Evolutionary conservation across 2,113 vertebrate species (phyloP).

Genomic region (Litocranius walleri): DNA sequence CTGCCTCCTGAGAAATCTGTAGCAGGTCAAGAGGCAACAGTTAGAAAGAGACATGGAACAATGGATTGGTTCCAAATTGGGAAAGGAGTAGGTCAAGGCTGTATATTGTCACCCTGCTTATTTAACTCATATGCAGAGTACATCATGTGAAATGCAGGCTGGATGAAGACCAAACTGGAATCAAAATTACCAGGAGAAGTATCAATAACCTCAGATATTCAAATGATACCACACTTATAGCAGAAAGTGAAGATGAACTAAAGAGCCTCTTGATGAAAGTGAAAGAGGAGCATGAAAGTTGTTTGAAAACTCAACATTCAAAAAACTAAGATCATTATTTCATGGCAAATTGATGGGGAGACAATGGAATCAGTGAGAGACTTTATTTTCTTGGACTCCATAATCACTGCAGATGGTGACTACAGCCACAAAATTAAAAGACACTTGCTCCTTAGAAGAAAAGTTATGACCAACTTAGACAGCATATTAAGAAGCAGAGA

Average conservation of each 20-base stretch:
- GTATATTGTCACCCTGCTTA: neutral
- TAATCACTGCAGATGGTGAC: neutral
- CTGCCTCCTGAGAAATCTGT: neutral
- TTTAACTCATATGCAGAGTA: neutral
- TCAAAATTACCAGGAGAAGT: neutral
- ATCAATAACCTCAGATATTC: neutral
- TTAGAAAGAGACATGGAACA: neutral
- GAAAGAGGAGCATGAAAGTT: neutral
- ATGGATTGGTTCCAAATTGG: neutral
- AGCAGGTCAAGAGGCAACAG: neutral
- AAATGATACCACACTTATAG: neutral
- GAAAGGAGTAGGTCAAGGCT: neutral
- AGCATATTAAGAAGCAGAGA: neutral
- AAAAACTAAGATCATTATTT: neutral
- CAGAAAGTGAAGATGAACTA: neutral
- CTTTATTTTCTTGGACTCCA: neutral
- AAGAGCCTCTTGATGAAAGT: neutral
- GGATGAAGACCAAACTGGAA: neutral
- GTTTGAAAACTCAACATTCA: neutral
- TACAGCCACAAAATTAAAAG: neutral
- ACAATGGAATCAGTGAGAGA: neutral
- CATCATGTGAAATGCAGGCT: neutral
- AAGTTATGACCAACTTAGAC: neutral
- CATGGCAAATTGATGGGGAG: neutral
- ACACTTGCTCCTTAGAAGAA: neutral